Evolutionary conservation across 2,888 invertebrate species (phyloP).

Genomic region (Leucozona laternaria): DNA sequence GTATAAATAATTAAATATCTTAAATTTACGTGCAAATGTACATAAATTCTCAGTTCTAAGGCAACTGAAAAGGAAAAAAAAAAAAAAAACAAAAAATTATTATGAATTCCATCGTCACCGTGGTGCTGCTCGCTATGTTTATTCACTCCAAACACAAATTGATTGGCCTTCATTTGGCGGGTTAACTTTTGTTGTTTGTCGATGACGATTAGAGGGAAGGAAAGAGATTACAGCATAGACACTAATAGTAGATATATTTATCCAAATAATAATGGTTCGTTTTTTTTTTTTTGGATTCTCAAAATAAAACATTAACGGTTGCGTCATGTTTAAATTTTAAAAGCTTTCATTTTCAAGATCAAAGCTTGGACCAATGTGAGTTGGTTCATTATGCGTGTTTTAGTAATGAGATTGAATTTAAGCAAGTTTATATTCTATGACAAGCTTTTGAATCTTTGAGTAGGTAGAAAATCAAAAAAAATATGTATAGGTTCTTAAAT

Average conservation of each 20-base stretch:
- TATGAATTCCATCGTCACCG: slow-evolving; percentile 59
- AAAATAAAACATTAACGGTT: slow-evolving; percentile 41
- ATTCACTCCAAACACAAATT: slow-evolving; percentile 54
- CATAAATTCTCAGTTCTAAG: slow-evolving; percentile 16
- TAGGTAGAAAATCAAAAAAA: background rate
- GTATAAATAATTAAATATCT: slow-evolving; percentile 35
- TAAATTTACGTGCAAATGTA: background rate
- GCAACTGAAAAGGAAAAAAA: slow-evolving; percentile 11
- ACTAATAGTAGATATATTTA: slow-evolving; percentile 31
- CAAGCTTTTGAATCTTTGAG: background rate
- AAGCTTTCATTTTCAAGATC: slow-evolving; percentile 35
- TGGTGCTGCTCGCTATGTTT: slow-evolving; percentile 56
- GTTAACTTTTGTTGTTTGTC: slow-evolving; percentile 7
- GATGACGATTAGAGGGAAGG: background rate
- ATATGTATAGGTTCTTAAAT: too few species aligned
- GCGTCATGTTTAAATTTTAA: slow-evolving; percentile 46
- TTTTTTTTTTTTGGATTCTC: slow-evolving; percentile 20
- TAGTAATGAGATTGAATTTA: background rate
- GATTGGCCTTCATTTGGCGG: slow-evolving; percentile 65
- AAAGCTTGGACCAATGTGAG: background rate
- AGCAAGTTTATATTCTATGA: slow-evolving; percentile 22
- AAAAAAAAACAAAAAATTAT: background rate
- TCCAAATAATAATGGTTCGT: slow-evolving; percentile 56
- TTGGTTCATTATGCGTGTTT: background rate
- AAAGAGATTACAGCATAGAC: slow-evolving; percentile 10